Evolutionary conservation across 92 coral and sea anemone genomes (phyloP).

Genomic region (Porites cylindrica): DNA sequence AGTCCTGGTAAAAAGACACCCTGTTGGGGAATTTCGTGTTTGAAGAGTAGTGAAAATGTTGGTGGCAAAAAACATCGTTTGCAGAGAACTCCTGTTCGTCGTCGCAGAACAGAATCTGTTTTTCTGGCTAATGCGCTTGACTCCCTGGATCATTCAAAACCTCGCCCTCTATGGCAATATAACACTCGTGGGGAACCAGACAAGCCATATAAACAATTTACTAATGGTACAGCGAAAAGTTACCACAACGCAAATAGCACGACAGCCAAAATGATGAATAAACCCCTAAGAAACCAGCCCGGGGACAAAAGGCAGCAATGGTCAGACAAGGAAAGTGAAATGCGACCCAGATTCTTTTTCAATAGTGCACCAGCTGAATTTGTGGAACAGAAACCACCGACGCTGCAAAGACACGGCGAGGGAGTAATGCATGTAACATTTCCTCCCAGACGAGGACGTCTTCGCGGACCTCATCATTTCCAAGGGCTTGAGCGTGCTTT

Average conservation of each 20-base stretch:
- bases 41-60: background rate
- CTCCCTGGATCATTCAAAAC: constrained; percentile 36
- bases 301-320: constrained; percentile 63
- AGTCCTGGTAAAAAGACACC: constrained; percentile 25
- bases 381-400: constrained; percentile 37
- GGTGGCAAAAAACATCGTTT: background rate
- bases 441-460: constrained; percentile 37
- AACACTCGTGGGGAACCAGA: constrained; percentile 28
- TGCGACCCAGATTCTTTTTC: constrained; percentile 58
- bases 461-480: constrained; percentile 13
- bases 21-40: constrained; percentile 26
- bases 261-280: background rate
- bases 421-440: constrained; percentile 31
- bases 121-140: constrained; percentile 62
- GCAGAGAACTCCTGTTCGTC: background rate
- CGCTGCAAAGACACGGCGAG: constrained; percentile 26
- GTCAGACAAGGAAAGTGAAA: constrained; percentile 14
- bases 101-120: constrained; percentile 29
- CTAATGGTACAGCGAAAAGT: constrained; percentile 14
- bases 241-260: background rate
- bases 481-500: constrained; percentile 17
- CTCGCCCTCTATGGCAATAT: constrained; percentile 29
- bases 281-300: constrained; percentile 27
- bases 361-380: constrained; percentile 49
- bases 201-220: constrained; percentile 36